These are phyloP conservation scores for Umimayanthus chanpuru DNA, from an alignment of 92 coral and sea anemone genomes.

Conservation along the genomic window DNA sequence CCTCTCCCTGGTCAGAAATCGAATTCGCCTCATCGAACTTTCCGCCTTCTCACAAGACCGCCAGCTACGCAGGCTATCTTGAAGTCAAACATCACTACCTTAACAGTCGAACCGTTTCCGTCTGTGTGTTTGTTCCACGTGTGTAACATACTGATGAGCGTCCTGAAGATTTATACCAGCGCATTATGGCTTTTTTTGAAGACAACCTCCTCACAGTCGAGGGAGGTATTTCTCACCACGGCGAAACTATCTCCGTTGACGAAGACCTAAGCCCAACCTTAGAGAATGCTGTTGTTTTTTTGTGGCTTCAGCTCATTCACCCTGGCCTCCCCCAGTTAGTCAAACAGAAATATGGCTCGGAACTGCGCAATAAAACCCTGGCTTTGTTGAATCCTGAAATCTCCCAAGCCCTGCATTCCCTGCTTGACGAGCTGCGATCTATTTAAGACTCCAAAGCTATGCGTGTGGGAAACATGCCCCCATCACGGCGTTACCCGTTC, in stretches of 20 bases:
- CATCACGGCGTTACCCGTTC: slow-evolving; percentile 22
- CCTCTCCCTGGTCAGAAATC: no score
- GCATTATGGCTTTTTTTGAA: slow-evolving; percentile 62
- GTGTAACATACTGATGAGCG: no score
- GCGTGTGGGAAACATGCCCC: slow-evolving; percentile 38
- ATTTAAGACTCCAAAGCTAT: slow-evolving; percentile 36
- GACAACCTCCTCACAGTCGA: slow-evolving; percentile 57
- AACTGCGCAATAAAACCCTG: slow-evolving; percentile 33
- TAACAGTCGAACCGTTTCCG: no score
- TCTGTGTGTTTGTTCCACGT: no score
- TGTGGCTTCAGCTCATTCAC: slow-evolving; percentile 69
- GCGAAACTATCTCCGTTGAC: slow-evolving; percentile 54
- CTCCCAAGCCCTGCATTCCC: slow-evolving; percentile 13
- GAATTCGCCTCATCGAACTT: no score
- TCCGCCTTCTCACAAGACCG: no score
- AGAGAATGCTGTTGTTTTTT: slow-evolving; percentile 61
- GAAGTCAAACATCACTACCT: no score
- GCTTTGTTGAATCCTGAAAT: slow-evolving; percentile 3
- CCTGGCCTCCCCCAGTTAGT: slow-evolving; percentile 60
- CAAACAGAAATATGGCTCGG: slow-evolving; percentile 61
- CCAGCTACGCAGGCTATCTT: no score
- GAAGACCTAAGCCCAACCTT: slow-evolving; percentile 67
- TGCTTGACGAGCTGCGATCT: slow-evolving; percentile 1
- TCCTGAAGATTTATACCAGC: no score
- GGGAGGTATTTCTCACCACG: slow-evolving; percentile 69